These are phyloP conservation scores for Sebastes baramenuke DNA, from an alignment of 2,797 vertebrate species.

Conservation along the genomic window DNA sequence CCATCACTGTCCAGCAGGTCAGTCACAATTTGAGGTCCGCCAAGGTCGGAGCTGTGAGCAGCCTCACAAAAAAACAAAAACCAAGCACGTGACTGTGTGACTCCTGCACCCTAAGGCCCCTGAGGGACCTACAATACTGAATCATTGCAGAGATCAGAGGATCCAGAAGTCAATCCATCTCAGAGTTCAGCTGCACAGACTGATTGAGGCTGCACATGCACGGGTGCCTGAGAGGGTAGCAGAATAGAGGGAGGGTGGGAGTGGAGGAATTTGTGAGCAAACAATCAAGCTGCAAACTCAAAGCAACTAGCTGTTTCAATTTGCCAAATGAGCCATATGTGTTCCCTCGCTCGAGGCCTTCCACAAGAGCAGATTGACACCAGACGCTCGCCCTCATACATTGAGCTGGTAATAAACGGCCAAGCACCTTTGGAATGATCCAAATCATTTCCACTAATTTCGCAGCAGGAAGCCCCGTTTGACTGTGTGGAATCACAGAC, in stretches of 20 bases:
- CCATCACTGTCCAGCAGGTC: slow-evolving; percentile 38
- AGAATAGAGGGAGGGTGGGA: neutral
- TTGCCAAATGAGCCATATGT: slow-evolving; percentile 50
- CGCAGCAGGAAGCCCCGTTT: neutral
- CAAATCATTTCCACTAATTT: slow-evolving; percentile 19
- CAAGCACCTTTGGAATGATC: slow-evolving; percentile 20
- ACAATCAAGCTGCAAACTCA: slow-evolving; percentile 41
- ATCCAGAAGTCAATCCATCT: slow-evolving; percentile 35
- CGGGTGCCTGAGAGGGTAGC: neutral
- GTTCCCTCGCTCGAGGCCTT: slow-evolving; percentile 37
- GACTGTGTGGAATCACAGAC: neutral
- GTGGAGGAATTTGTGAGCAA: slow-evolving; percentile 15
- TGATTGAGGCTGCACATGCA: slow-evolving; percentile 16
- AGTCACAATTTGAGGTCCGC: slow-evolving; percentile 28
- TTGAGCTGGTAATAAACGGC: slow-evolving; percentile 1
- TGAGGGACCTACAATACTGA: slow-evolving; percentile 49
- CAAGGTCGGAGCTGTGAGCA: slow-evolving; percentile 58
- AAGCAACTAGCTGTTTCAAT: slow-evolving; percentile 34
- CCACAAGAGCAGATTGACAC: slow-evolving; percentile 34
- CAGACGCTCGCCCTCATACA: slow-evolving; percentile 3
- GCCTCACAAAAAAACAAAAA: neutral
- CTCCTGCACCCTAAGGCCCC: slow-evolving; percentile 46
- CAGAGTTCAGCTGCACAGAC: slow-evolving; percentile 14
- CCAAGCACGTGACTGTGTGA: slow-evolving; percentile 48
- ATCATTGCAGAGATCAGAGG: slow-evolving; percentile 44